Evolutionary conservation across 2,113 vertebrate genomes (phyloP), one percentile per base, ranked within the genome.

Genomic region (Sapajus apella): DNA sequence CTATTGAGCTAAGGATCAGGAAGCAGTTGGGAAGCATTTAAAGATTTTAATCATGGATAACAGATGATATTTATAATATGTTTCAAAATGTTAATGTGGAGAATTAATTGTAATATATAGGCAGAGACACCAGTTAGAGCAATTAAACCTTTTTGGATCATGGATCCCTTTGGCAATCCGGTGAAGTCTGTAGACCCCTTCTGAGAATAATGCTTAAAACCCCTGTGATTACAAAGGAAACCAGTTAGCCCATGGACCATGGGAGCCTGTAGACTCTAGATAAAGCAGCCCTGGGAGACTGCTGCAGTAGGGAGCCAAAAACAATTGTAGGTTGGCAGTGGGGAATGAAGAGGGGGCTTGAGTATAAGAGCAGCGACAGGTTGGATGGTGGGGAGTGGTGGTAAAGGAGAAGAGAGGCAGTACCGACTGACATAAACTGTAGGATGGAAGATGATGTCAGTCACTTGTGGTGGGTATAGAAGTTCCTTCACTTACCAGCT

Each of bases 31-130:
- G 79, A 83, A 55, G 72, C 76, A 85, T 68, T 70, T 91, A 88
- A 95, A 20, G 25, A 55, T 81, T 96, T 94, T 96, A 95, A 92
- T 32, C 21, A 21, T 96, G 66, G 37, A 50, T 96, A 52, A 87
- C n/a, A 87, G 91, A 55, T 70, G 64, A 52, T 97, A 87, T 45
- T 91, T 95, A 77, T 64, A 64, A 64, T 14, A 64, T 47, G 12
- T 95, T 95, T 91, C 47, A 84, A 50, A 88, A 70, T 17, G 35
- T 66, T 91, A 83, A 7, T 40, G 8, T 86, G 66, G 68, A 93
- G 56, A 77, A 45, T 77, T 66, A 80, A 75, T 55, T 90, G 85
- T 64, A 80, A 55, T 81, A 17, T 84, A 35, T 80, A 84, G 96
- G 40, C n/a, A 72, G 70, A 68, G 55, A 66, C 17, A 68, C 30